These are phyloP conservation scores for Pseudochirops cupreus DNA, from an alignment of 2,797 vertebrate species.

Conservation along the genomic window DNA sequence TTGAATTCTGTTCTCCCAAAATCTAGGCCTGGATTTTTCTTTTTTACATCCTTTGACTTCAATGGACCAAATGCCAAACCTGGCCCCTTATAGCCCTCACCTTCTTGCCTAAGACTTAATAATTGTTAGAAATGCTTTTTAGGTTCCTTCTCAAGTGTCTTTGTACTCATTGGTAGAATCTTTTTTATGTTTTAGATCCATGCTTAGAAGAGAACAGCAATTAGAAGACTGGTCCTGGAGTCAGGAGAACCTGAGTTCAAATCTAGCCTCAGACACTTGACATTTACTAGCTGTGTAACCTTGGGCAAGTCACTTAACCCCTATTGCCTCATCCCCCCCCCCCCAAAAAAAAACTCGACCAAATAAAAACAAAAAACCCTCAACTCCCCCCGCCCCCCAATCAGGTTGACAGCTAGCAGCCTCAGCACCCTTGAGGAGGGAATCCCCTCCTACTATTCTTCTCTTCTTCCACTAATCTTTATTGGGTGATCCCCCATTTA, in stretches of 20 bases:
- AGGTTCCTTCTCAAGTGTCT: background rate
- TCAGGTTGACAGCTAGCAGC: background rate
- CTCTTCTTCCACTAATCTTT: background rate
- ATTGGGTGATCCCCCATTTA: background rate
- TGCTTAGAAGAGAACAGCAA: background rate
- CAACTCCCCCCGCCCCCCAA: too few relatives aligned
- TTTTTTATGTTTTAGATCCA: background rate
- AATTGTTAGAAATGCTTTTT: background rate
- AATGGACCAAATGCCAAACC: background rate
- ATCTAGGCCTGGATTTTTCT: background rate
- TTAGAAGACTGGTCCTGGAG: background rate
- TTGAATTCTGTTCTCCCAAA: background rate
- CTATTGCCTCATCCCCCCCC: too few relatives aligned
- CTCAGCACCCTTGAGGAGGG: background rate
- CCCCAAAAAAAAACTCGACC: too few relatives aligned
- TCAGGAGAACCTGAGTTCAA: too few relatives aligned
- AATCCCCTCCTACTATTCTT: background rate
- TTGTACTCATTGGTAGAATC: background rate
- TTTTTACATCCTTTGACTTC: background rate
- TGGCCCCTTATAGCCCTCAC: background rate
- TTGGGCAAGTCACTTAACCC: too few relatives aligned
- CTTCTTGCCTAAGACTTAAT: background rate
- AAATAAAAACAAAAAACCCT: too few relatives aligned
- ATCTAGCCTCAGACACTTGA: too few relatives aligned
- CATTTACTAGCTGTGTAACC: too few relatives aligned